phyloP scores from a whole-genome alignment of 2,797 vertebrate species.

The Setipinna tenuifilis region DNA sequence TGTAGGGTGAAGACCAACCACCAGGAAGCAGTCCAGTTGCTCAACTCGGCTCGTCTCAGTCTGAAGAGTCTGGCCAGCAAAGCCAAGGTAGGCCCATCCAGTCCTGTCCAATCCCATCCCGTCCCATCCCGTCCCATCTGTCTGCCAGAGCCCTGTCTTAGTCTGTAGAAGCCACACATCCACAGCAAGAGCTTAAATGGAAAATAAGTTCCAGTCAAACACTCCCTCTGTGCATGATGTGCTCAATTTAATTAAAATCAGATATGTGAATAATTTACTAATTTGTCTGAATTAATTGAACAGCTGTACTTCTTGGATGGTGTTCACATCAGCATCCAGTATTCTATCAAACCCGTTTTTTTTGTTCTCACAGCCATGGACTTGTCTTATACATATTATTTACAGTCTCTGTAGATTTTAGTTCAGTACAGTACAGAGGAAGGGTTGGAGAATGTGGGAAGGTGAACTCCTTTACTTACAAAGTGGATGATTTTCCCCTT shows the following conservation, averaged over 20 bases:
- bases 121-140: background rate
- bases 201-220: too few relatives aligned
- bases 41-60: conserved; percentile 90
- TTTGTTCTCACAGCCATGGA: background rate
- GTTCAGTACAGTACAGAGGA: background rate
- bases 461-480: background rate
- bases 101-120: too few relatives aligned
- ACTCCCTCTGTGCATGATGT: too few relatives aligned
- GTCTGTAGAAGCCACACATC: background rate
- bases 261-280: background rate
- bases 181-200: background rate
- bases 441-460: background rate
- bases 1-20: conserved; percentile 78
- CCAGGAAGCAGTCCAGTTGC: conserved; percentile 84
- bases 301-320: background rate
- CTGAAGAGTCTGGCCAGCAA: conserved; percentile 85
- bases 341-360: background rate
- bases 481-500: background rate
- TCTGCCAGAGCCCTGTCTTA: background rate
- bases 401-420: background rate
- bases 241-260: background rate
- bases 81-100: conserved; percentile 83
- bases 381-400: background rate
- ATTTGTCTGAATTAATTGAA: background rate
- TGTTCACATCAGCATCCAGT: background rate